Evolutionary conservation across 2,113 vertebrate species (phyloP).

Genomic region (Ceyx cyanopectus): DNA sequence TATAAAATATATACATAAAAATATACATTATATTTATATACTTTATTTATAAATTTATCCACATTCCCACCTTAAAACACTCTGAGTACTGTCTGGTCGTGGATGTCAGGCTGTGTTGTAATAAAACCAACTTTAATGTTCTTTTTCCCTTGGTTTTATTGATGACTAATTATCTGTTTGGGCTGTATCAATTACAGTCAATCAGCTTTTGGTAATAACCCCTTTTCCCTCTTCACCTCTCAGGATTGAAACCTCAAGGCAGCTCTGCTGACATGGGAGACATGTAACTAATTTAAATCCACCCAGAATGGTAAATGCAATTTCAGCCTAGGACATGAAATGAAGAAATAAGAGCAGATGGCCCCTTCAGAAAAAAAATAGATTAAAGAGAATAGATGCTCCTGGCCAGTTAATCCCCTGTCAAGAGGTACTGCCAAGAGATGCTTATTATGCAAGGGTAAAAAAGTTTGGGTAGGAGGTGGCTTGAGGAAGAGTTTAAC

Average conservation of each 20-base stretch:
- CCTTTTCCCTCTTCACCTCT: not conserved
- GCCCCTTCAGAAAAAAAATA: slow-evolving; percentile 36
- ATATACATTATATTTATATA: too few relatives aligned
- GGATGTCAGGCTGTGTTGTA: slow-evolving; percentile 1
- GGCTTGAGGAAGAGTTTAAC: not conserved
- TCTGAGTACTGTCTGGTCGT: not conserved
- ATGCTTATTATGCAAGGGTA: not conserved
- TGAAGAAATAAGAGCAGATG: slow-evolving; percentile 57
- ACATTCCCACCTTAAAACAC: not conserved
- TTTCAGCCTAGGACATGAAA: slow-evolving; percentile 2
- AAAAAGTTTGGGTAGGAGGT: not conserved
- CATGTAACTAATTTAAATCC: slow-evolving; percentile 7
- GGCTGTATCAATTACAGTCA: slow-evolving; percentile 7
- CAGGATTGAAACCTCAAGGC: not conserved
- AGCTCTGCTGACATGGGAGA: not conserved
- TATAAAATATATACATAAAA: too few relatives aligned
- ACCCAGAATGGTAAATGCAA: not conserved
- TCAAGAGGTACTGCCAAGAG: not conserved
- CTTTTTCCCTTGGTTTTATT: slow-evolving; percentile 19
- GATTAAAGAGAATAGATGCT: slow-evolving; percentile 48
- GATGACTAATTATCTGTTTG: slow-evolving; percentile 19
- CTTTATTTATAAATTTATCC: too few relatives aligned
- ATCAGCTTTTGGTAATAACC: not conserved
- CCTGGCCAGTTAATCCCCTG: slow-evolving; percentile 28
- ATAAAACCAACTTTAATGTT: not conserved